Conservation (phyloP, 2,113 vertebrate species). For the Prolemur simus region DNA sequence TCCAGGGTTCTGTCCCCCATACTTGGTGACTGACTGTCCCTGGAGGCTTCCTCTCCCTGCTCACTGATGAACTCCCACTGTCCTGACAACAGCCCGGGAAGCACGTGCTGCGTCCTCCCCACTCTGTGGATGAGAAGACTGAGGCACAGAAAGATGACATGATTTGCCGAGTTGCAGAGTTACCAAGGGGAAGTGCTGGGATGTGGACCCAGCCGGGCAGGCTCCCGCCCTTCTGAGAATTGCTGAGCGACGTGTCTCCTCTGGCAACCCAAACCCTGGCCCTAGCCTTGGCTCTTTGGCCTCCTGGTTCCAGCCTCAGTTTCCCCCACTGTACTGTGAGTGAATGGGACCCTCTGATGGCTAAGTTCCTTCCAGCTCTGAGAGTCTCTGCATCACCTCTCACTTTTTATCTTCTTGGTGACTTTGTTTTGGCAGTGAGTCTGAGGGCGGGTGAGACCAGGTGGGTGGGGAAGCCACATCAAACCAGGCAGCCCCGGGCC, state of each 20-base stretch:
- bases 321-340: fast-evolving
- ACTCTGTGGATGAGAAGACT: background rate
- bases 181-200: fast-evolving
- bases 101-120: fast-evolving
- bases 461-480: background rate
- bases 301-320: background rate
- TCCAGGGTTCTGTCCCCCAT: background rate
- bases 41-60: fast-evolving
- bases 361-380: no score
- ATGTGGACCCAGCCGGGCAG: background rate
- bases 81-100: background rate
- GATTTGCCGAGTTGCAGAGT: background rate
- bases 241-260: fast-evolving
- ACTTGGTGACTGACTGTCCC: fast-evolving
- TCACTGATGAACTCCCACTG: fast-evolving
- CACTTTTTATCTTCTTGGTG: background rate
- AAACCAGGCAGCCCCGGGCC: conserved; percentile 10
- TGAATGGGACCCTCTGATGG: no score
- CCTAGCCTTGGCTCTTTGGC: fast-evolving
- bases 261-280: fast-evolving
- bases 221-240: background rate
- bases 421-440: background rate
- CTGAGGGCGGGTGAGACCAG: background rate
- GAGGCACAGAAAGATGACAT: background rate
- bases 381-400: background rate